These are phyloP conservation scores for Sturmia bella DNA, from an alignment of 2,888 invertebrate genomes.

Conservation along the genomic window DNA sequence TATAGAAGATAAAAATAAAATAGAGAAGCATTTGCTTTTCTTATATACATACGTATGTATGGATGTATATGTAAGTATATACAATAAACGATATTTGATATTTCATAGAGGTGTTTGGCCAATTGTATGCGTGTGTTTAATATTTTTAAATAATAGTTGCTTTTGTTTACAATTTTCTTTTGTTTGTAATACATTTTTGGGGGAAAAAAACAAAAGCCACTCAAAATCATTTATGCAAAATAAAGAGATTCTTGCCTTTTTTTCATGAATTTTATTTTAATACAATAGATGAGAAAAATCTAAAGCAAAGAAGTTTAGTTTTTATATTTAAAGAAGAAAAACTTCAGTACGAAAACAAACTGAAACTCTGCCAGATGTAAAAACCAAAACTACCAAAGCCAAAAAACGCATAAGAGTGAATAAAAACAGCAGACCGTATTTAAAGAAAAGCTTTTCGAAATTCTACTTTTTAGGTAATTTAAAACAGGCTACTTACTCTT, in stretches of 20 bases:
- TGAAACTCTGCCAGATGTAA: too few relatives aligned
- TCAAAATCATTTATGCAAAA: constrained; percentile 12
- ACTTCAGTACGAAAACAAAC: too few relatives aligned
- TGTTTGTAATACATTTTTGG: constrained; percentile 32
- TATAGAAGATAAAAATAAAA: too few relatives aligned
- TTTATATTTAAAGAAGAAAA: too few relatives aligned
- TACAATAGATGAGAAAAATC: background rate
- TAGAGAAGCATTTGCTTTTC: background rate
- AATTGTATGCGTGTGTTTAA: background rate
- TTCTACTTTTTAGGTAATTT: too few relatives aligned
- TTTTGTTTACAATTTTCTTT: constrained; percentile 13
- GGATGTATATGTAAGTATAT: background rate
- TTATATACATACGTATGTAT: background rate
- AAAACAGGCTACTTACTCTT: too few relatives aligned
- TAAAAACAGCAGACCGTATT: too few relatives aligned
- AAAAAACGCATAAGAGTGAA: too few relatives aligned
- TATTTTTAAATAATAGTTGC: constrained; percentile 1
- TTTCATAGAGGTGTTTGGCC: constrained; percentile 4
- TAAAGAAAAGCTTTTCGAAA: too few relatives aligned
- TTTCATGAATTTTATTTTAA: background rate
- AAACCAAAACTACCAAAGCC: too few relatives aligned
- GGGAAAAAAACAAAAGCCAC: background rate
- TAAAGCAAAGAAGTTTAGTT: too few relatives aligned
- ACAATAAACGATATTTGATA: constrained; percentile 43
- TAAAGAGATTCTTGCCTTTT: background rate